phyloP scores from a whole-genome alignment of 1,140 invertebrate species.

The Rhyacophila brunnea region DNA sequence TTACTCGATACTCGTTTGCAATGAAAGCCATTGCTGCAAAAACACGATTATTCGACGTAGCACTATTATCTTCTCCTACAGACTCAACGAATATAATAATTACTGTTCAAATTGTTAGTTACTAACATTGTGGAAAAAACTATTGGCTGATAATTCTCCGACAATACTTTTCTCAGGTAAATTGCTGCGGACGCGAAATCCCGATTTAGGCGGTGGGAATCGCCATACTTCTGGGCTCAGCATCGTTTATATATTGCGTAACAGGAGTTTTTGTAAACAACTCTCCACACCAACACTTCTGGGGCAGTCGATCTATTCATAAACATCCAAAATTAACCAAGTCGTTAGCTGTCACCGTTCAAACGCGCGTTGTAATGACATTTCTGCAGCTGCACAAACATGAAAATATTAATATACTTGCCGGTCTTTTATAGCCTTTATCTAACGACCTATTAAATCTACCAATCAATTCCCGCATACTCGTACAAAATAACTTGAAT shows the following conservation, averaged over 20 bases:
- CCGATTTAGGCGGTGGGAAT: constrained; percentile 18
- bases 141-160: constrained; percentile 7
- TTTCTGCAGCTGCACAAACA: no score
- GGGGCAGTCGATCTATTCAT: constrained; percentile 4
- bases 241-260: constrained; percentile 20
- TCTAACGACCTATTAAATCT: no score
- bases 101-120: no score
- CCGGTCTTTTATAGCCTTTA: no score
- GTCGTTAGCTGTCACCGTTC: neutral
- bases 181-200: neutral
- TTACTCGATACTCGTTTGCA: neutral
- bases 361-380: neutral
- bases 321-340: constrained; percentile 11
- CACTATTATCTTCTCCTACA: neutral
- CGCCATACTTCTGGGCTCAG: constrained; percentile 19
- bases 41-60: neutral
- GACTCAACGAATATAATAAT: neutral
- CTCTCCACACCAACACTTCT: neutral
- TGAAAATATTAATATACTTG: no score
- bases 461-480: no score
- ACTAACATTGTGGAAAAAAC: constrained; percentile 18
- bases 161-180: constrained; percentile 7
- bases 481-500: no score
- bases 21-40: no score
- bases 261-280: constrained; percentile 15